Conservation (phyloP, 2,888 invertebrate genomes). For the Lepas anatifera region DNA sequence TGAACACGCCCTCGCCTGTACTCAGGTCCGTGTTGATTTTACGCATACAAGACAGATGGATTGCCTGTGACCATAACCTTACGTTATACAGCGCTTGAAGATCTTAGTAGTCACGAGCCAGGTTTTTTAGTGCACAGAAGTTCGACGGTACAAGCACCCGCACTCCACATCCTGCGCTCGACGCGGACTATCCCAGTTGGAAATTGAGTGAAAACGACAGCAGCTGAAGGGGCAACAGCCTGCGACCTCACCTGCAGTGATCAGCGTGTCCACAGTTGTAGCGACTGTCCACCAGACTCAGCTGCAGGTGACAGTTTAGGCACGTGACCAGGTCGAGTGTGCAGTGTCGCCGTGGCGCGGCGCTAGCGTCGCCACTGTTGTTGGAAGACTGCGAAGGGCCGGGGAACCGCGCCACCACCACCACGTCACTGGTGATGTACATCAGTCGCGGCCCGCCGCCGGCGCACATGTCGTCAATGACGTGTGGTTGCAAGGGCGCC, state of each 20-base stretch:
- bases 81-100: too few relatives aligned
- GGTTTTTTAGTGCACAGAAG: too few relatives aligned
- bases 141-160: too few relatives aligned
- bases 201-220: too few relatives aligned
- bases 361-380: too few relatives aligned
- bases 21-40: too few relatives aligned
- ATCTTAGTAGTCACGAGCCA: too few relatives aligned
- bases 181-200: too few relatives aligned
- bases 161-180: too few relatives aligned
- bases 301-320: slow-evolving; percentile 49
- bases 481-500: neutral
- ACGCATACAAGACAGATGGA: too few relatives aligned
- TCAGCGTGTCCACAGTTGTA: slow-evolving; percentile 34
- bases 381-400: neutral
- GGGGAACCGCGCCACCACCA: neutral
- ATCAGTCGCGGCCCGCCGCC: neutral
- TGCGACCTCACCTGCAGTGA: slow-evolving; percentile 42
- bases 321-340: slow-evolving; percentile 54
- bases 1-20: too few relatives aligned
- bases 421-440: neutral
- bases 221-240: slow-evolving; percentile 27
- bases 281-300: slow-evolving; percentile 39
- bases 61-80: too few relatives aligned
- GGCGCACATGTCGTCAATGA: neutral
- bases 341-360: slow-evolving; percentile 40